Evolutionary conservation across 2,797 vertebrate species (phyloP).

Genomic region (Atherinosoma microstoma): DNA sequence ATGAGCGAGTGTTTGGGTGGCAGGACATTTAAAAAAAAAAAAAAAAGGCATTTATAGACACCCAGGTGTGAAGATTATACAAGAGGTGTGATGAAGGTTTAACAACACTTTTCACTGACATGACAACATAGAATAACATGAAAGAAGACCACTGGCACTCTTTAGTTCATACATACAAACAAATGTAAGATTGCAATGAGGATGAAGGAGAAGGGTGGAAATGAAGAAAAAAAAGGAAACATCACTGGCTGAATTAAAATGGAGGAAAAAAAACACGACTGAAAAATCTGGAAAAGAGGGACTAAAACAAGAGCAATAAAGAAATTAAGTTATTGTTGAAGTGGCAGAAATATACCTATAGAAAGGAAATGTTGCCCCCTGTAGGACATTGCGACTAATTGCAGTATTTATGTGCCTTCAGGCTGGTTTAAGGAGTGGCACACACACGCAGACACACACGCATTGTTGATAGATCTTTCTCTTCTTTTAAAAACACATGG

Average conservation of each 20-base stretch:
- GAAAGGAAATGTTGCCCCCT: slow-evolving; percentile 79
- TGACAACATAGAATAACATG: not conserved
- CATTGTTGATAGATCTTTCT: slow-evolving; percentile 15
- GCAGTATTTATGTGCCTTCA: slow-evolving; percentile 32
- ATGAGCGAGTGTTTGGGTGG: slow-evolving; percentile 5
- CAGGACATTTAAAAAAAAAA: slow-evolving; percentile 21
- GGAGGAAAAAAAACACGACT: slow-evolving; percentile 1
- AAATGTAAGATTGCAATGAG: slow-evolving; percentile 4
- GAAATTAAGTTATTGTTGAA: not conserved
- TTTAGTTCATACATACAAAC: not conserved
- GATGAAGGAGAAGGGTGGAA: not conserved
- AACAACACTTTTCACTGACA: slow-evolving; percentile 24
- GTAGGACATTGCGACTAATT: slow-evolving; percentile 65
- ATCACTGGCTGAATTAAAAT: slow-evolving; percentile 5
- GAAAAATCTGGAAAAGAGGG: slow-evolving; percentile 1
- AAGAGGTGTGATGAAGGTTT: slow-evolving; percentile 1
- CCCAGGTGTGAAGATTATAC: slow-evolving; percentile 22
- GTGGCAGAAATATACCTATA: slow-evolving; percentile 17
- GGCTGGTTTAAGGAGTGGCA: slow-evolving; percentile 27
- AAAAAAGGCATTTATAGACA: slow-evolving; percentile 12
- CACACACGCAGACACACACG: not conserved
- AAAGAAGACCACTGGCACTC: not conserved
- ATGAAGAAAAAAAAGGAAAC: not conserved
- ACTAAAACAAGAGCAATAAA: slow-evolving; percentile 14
- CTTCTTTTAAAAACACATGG: slow-evolving; percentile 31